Percentiles rank a stretch among this genome's conserved stretches.
These are phyloP conservation scores for Eupleurogrammus muticus DNA, from an alignment of 2,797 vertebrate genomes.

Conservation along the genomic window DNA sequence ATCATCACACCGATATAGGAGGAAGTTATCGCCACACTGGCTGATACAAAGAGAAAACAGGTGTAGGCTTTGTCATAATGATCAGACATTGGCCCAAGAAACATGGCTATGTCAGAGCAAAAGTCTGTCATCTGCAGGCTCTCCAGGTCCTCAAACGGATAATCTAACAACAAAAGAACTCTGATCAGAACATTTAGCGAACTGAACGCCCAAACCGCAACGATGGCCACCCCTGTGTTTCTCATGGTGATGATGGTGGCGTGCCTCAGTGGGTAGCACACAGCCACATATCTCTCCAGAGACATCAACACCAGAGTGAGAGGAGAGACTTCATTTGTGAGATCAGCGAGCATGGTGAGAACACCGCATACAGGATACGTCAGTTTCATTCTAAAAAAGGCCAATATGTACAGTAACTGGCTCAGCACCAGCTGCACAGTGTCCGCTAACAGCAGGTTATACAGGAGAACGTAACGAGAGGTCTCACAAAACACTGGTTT, in stretches of 20 bases:
- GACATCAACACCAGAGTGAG: conserved; percentile 77
- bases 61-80: conserved; percentile 9
- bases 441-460: conserved; percentile 63
- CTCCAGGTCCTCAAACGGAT: conserved; percentile 10
- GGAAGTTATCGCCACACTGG: conserved; percentile 5
- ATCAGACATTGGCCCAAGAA: neutral
- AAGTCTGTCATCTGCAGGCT: conserved; percentile 22
- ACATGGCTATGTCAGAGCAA: conserved; percentile 17
- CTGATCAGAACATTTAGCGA: conserved; percentile 37
- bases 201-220: conserved; percentile 57
- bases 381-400: conserved; percentile 5
- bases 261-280: conserved; percentile 75
- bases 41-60: conserved; percentile 33
- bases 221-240: conserved; percentile 50
- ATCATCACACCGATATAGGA: conserved; percentile 54
- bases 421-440: conserved; percentile 49
- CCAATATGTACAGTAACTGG: conserved; percentile 41
- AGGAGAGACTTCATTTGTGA: conserved; percentile 53
- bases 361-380: conserved; percentile 53
- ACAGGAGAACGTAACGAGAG: conserved; percentile 64
- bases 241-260: conserved; percentile 59
- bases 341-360: conserved; percentile 8
- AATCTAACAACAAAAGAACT: conserved; percentile 15
- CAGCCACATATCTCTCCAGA: conserved; percentile 77
- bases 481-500: conserved; percentile 66